These are phyloP conservation scores for Philotrypesis tridentata DNA, from an alignment of 1,140 invertebrate genomes.

Conservation along the genomic window DNA sequence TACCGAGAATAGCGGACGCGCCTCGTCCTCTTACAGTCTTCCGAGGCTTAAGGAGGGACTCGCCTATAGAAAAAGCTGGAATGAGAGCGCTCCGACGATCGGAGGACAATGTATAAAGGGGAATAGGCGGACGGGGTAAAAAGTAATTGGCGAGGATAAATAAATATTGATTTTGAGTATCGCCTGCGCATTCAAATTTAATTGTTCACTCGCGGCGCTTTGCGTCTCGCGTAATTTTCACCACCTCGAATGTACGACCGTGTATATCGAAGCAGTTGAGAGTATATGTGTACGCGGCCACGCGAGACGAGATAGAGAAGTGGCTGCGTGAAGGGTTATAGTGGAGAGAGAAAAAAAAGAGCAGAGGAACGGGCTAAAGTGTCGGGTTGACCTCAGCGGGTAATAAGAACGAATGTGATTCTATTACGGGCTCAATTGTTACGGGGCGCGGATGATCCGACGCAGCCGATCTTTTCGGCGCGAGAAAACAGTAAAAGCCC, in stretches of 20 bases:
- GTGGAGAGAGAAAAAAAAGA: slow-evolving; percentile 46
- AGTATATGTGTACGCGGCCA: no score
- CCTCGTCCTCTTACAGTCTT: background rate
- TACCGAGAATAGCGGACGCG: slow-evolving; percentile 42
- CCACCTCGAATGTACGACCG: no score
- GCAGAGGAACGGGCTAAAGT: slow-evolving; percentile 10
- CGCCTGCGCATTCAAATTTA: background rate
- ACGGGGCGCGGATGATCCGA: slow-evolving; percentile 65
- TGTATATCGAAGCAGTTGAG: no score
- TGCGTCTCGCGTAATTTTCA: no score
- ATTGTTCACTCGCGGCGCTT: background rate
- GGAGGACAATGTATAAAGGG: slow-evolving; percentile 14
- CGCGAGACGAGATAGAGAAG: no score
- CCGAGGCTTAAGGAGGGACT: slow-evolving; percentile 31
- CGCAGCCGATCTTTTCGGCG: slow-evolving; percentile 53
- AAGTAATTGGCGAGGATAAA: slow-evolving; percentile 35
- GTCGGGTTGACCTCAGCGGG: slow-evolving; percentile 70
- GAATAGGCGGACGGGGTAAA: background rate
- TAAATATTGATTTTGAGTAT: slow-evolving; percentile 13
- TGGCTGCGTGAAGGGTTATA: background rate
- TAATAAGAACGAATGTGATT: slow-evolving; percentile 76
- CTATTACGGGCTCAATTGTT: slow-evolving; percentile 75
- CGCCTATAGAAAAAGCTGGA: slow-evolving; percentile 32
- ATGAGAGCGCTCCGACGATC: slow-evolving; percentile 7
- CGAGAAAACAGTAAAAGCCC: slow-evolving; percentile 30